Base-by-base conservation (phyloP, 1,140 invertebrate genomes). In the Anthonomus grandis region DNA sequence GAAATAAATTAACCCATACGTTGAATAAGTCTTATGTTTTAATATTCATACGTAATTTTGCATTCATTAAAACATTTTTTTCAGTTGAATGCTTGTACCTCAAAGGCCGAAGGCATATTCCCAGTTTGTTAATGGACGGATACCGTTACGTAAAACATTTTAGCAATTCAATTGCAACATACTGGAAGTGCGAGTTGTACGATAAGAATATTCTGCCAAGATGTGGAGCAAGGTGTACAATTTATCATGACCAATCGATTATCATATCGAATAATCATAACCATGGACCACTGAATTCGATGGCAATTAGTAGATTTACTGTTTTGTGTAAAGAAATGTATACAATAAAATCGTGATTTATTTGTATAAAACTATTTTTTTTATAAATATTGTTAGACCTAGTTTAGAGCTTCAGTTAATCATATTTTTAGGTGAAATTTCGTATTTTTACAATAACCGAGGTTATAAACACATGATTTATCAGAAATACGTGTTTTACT, bases 181-280 rank as follows among this genome's bases (percentile, higher is more conserved):
- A 70, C 38, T 71, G 69, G 69, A 71, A 70, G 52, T 71, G 69
- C 50, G 54, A 63, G 17, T 39, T 61, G 0, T 71, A 71, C 31
- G 68, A 69, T 47, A 55, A 36, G 21, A 45, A 45, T 8, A 45
- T 22, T n/a, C n/a, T n/a, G n/a, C 63, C 64, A 8, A 9, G 18
- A 10, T 71, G 69, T 52, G 63, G 62, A 48, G 64, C 67, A 3
- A 44, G 69, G 37, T 67, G 66, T 57, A 54, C 59, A 4, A 60
- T 66, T 17, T 36, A 63, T 18, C 41, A 56, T 3, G 42, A 70
- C 53, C 63, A 70, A 46, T 67, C 54, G 2, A 64, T 68, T 5
- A 61, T 52, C 19, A 41, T 70, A 4, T 50, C 53, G n/a, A n/a
- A n/a, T n/a, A n/a, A n/a, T n/a, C n/a, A n/a, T n/a, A n/a, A n/a